Conservation (phyloP, 2,888 invertebrate species). For the Monoplex corrugatus region DNA sequence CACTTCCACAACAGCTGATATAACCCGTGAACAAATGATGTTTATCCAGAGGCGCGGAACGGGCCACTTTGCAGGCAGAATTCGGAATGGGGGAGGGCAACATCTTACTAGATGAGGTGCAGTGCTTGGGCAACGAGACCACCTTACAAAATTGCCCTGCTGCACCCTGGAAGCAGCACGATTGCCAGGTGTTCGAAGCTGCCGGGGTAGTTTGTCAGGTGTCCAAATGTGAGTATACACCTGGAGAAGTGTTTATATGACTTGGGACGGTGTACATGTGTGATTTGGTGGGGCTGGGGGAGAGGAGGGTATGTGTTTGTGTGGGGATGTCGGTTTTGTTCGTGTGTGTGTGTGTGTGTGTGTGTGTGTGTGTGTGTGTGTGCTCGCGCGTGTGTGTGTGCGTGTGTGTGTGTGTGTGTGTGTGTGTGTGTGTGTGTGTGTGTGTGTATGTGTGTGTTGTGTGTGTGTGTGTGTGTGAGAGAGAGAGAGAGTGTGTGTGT, state of each 20-base stretch:
- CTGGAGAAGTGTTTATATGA: not conserved
- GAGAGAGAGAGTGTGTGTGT: too few species aligned
- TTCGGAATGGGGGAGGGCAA: slow-evolving; percentile 80
- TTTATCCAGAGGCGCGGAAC: slow-evolving; percentile 54
- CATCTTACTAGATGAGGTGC: slow-evolving; percentile 88
- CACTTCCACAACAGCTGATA: too few species aligned
- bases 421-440: slow-evolving; percentile 20
- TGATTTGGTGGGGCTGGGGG: too few species aligned
- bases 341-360: not conserved
- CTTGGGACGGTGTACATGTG: too few species aligned
- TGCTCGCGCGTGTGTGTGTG: slow-evolving; percentile 14
- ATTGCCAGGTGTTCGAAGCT: slow-evolving; percentile 84
- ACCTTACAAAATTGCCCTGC: slow-evolving; percentile 87
- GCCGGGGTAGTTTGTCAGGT: slow-evolving; percentile 79
- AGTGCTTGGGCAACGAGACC: slow-evolving; percentile 88
- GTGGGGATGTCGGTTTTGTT: not conserved
- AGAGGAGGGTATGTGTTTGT: not conserved
- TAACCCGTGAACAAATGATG: too few species aligned
- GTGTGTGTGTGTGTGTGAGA: not conserved
- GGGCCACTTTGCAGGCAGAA: slow-evolving; percentile 68
- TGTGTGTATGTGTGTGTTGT: not conserved
- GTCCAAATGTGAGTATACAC: slow-evolving; percentile 63
- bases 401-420: slow-evolving; percentile 29
- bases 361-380: not conserved
- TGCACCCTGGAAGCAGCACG: slow-evolving; percentile 88